Evolutionary conservation across 2,888 invertebrate genomes (phyloP).

Genomic region (Phalangium opilio): DNA sequence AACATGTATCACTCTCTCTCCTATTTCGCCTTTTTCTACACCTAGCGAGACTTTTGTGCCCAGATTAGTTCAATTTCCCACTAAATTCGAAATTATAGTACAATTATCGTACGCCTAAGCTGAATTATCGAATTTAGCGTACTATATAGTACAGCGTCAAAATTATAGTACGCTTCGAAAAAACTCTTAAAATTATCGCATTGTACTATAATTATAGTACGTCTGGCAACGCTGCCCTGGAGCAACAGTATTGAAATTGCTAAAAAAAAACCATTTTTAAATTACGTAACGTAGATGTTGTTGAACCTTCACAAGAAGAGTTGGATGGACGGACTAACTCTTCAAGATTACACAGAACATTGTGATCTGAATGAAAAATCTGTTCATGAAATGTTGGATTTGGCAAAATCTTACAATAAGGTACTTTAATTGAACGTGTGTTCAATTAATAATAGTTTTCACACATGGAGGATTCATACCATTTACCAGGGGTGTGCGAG

Average conservation of each 20-base stretch:
- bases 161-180: no score
- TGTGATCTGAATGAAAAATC: constrained; percentile 84
- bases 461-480: no score
- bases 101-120: no score
- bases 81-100: no score
- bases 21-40: no score
- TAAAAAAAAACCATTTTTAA: constrained; percentile 90
- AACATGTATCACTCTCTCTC: no score
- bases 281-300: constrained; percentile 56
- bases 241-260: constrained; percentile 95
- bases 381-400: constrained; percentile 86
- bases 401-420: constrained; percentile 96
- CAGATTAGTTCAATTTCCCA: no score
- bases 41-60: no score
- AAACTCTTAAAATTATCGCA: constrained; percentile 96
- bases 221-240: no score
- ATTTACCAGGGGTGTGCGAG: no score
- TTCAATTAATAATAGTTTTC: neutral
- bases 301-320: constrained; percentile 96
- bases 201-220: constrained; percentile 93
- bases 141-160: no score
- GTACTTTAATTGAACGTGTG: constrained; percentile 26
- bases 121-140: no score
- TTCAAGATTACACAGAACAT: constrained; percentile 76
- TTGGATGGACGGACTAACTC: constrained; percentile 88